Conservation (phyloP, 2,888 invertebrate species). For the Mactromeris polynyma region DNA sequence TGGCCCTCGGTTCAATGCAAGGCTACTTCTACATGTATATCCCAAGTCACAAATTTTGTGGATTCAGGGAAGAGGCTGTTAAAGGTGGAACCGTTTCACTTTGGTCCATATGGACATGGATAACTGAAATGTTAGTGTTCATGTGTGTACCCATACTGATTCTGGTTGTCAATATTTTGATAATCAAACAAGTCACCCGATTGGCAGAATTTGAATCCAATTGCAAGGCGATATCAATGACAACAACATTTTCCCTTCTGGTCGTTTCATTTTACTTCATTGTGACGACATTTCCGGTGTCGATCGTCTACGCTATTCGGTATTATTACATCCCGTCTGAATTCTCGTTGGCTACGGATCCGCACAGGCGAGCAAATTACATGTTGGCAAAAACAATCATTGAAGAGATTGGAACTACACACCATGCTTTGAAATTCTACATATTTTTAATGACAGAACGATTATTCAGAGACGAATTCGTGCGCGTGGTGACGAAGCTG, state of each 20-base stretch:
- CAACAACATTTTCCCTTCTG: constrained; percentile 85
- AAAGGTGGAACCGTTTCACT: constrained; percentile 74
- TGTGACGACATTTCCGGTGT: constrained; percentile 85
- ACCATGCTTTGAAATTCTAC: constrained; percentile 86
- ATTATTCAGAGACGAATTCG: constrained; percentile 82
- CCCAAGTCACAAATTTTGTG: constrained; percentile 68
- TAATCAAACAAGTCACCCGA: constrained; percentile 82
- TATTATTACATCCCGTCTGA: constrained; percentile 78
- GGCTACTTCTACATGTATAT: constrained; percentile 84
- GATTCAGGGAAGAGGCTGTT: constrained; percentile 64
- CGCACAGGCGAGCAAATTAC: constrained; percentile 80
- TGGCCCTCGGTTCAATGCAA: constrained; percentile 82
- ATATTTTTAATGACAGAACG: constrained; percentile 86
- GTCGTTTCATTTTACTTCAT: constrained; percentile 86
- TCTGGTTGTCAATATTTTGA: constrained; percentile 84
- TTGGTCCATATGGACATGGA: constrained; percentile 85
- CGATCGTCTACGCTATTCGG: constrained; percentile 81
- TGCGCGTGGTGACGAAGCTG: constrained; percentile 39
- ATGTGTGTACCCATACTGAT: constrained; percentile 84
- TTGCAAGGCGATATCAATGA: constrained; percentile 69
- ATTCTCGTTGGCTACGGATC: constrained; percentile 74
- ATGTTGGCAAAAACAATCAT: constrained; percentile 78
- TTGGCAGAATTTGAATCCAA: constrained; percentile 74
- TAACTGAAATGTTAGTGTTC: constrained; percentile 85
- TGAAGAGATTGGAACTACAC: constrained; percentile 84